Evolutionary conservation across 2,113 vertebrate species (phyloP), one percentile per base, ranked within the genome.

Genomic region (Irena cyanogastra): DNA sequence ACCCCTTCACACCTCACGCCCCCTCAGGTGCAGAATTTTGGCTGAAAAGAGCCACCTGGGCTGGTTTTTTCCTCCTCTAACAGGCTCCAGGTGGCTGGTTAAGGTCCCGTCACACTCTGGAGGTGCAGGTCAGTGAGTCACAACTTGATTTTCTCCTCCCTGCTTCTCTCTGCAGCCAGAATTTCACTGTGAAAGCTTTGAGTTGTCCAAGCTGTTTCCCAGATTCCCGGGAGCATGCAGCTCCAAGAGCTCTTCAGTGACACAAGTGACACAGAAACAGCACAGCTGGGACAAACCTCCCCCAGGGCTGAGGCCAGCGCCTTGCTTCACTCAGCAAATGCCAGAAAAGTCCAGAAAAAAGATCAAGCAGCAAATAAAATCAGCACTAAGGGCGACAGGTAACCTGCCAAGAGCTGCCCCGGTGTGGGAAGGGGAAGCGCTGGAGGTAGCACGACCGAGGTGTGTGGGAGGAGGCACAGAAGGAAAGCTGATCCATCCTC

Each of bases 401-500:
- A 39, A 52, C 31, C 68, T 72, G 74, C 81, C 50, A 60, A 16
- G 49, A 66, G 60, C 64, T 82, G 7, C 3, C n/a, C 85, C 21
- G 21, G 53, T 31, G 89, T 93, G 90, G 92, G 93, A 94, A 87
- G 83, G 86, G 77, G 94, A 93, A 87, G 76, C 6, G 88, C 84
- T 86, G 72, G 53, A 93, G 74, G 93, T 23, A 75, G 63, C 76
- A 30, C 6, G 71, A 88, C 37, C 87, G 21, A 89, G 93, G 93
- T 31, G 5, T 61, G 87, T 90, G 83, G 93, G 88, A 92, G 88
- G 94, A 90, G 83, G 54, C 84, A 28, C 59, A 71, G 53, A 20
- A 54, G 91, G 89, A 94, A 96, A 87, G 70, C 45, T 86, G 90
- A 94, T 69, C 82, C 18, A 1, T 66, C 37, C 66, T 64, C 42